Percentiles rank a stretch among this genome's conserved stretches.
Evolutionary conservation across 2,113 vertebrate genomes (phyloP).

Genomic region (Meriones unguiculatus): DNA sequence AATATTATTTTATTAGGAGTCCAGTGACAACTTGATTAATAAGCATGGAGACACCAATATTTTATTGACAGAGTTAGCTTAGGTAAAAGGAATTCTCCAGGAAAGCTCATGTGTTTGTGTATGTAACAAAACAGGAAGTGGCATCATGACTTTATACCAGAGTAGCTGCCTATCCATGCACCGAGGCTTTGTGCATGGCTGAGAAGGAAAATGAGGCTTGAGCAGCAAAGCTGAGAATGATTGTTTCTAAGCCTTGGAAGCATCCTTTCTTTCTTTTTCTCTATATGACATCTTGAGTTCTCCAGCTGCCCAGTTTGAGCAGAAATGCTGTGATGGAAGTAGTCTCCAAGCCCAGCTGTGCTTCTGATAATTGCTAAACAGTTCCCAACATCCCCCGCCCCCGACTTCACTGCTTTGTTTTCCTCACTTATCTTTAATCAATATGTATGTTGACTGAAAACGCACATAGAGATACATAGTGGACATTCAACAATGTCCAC

Average conservation of each 20-base stretch:
- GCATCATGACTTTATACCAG: neutral
- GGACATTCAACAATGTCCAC: neutral
- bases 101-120: neutral
- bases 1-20: constrained; percentile 54
- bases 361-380: neutral
- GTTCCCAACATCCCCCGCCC: neutral
- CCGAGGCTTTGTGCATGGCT: neutral
- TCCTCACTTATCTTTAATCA: neutral
- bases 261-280: neutral
- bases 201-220: neutral
- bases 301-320: neutral
- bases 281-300: neutral
- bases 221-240: neutral
- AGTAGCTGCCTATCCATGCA: fast-evolving
- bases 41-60: neutral
- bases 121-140: neutral
- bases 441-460: neutral
- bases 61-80: neutral
- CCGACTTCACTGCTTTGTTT: neutral
- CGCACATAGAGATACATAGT: neutral
- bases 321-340: neutral
- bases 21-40: neutral
- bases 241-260: neutral
- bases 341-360: neutral
- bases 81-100: neutral